Evolutionary conservation across 2,888 invertebrate species (phyloP), one percentile per base, ranked within the genome.

Genomic region (Chloromyia formosa): DNA sequence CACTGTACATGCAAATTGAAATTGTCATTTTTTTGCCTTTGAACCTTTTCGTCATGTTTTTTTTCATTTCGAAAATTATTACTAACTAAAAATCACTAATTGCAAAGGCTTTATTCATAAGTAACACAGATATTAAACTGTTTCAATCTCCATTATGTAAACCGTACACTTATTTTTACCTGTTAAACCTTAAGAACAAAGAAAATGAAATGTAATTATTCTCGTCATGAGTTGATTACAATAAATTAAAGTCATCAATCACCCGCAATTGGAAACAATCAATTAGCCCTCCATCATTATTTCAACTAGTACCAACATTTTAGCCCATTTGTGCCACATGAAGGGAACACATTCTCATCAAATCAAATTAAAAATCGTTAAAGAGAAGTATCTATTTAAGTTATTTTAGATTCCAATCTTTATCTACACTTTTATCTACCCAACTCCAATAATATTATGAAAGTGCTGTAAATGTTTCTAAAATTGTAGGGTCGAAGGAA

Each of bases 221-320:
- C 40, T 20, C 3, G 2, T 56, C 4, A 56, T 20, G 16, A 56
- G 16, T 18, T 18, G 14, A 56, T 56, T 56, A 20, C 18, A 56
- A 20, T 7, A 16, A 18, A 56, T 56, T 56, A 18, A 56, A 5
- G 16, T 20, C 5, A 56, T 56, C 56, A 18, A 56, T 56, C 56
- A 56, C 14, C 56, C 56, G 5, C 5, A 56, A 56, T 18, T 56
- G 56, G 56, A 56, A 56, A 18, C 56, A 56, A 56, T 56, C 56
- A 56, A 56, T 56, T 56, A 56, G 22, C 18, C 18, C 20, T 54
- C 20, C 10, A 16, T 18, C n/a, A 20, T 16, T 18, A 20, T 56
- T 10, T 56, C 56, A 16, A 20, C 7, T 35, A 35, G 18, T 56
- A 20, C 5, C 56, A 56, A 20, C 10, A 10, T 56, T 56, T 18